Evolutionary conservation across 2,797 vertebrate species (phyloP).

Genomic region (Darevskia mixta): DNA sequence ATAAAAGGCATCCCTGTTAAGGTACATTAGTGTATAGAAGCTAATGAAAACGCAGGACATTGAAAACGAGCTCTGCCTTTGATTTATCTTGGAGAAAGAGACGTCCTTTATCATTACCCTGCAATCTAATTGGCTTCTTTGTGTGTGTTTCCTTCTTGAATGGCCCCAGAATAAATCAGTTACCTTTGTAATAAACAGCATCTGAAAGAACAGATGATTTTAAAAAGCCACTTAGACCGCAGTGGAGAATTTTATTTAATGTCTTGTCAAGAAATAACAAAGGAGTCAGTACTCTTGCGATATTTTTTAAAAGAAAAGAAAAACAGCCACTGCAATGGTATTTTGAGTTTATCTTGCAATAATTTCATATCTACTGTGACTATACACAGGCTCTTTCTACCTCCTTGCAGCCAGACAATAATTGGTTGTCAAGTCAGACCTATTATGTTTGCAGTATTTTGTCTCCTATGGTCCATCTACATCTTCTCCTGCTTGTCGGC

Average conservation of each 20-base stretch:
- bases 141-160: constrained; percentile 22
- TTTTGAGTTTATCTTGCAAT: constrained; percentile 32
- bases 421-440: not conserved
- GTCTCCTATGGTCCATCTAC: not conserved
- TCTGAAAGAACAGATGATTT: constrained; percentile 12
- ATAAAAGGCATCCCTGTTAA: constrained; percentile 25
- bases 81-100: constrained; percentile 42
- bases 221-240: constrained; percentile 25
- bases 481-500: not conserved
- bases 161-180: constrained; percentile 30
- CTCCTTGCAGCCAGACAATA: not conserved
- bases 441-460: not conserved
- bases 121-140: constrained; percentile 5
- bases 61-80: constrained; percentile 44
- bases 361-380: constrained; percentile 29
- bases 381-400: not conserved
- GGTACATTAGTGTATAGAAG: constrained; percentile 33
- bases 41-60: constrained; percentile 64
- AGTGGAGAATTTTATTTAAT: constrained; percentile 15
- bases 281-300: not conserved
- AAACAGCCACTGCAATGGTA: not conserved
- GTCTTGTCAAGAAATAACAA: constrained; percentile 30
- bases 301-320: not conserved
- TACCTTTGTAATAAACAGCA: constrained; percentile 32
- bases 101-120: constrained; percentile 26